Percentiles rank a stretch among this genome's conserved stretches.
phyloP scores from a whole-genome alignment of 2,888 invertebrate species.

The Ernsta delagoae region DNA sequence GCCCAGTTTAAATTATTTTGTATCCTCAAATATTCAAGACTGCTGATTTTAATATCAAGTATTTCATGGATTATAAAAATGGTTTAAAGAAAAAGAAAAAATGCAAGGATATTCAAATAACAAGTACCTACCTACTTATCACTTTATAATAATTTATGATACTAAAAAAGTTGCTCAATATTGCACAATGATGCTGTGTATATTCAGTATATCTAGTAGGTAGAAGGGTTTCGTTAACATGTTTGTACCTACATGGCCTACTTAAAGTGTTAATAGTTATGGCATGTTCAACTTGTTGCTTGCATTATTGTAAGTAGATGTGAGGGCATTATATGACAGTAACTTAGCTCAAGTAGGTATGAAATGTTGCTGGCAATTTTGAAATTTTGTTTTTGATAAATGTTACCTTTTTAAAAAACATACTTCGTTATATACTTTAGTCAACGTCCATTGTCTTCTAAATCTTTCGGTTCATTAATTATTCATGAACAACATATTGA shows the following conservation, averaged over 20 bases:
- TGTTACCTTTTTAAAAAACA: too few relatives aligned
- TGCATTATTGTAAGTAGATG: background rate
- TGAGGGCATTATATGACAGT: background rate
- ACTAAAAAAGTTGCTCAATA: background rate
- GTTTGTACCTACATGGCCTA: slow-evolving; percentile 17
- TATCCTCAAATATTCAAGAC: background rate
- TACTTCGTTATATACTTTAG: background rate
- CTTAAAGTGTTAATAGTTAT: slow-evolving; percentile 25
- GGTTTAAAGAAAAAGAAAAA: background rate
- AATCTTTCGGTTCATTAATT: background rate
- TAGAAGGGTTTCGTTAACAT: slow-evolving; percentile 12
- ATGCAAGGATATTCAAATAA: too few relatives aligned
- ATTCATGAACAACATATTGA: background rate
- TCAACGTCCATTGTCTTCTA: background rate
- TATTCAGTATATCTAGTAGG: background rate
- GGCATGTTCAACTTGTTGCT: slow-evolving; percentile 9
- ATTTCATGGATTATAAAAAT: background rate
- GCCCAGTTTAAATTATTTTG: background rate
- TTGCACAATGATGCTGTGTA: slow-evolving; percentile 8
- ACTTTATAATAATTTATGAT: background rate
- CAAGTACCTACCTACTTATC: too few relatives aligned
- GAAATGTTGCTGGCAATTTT: background rate
- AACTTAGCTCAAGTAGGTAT: background rate
- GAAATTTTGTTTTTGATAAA: background rate
- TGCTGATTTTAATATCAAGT: background rate